Conservation (phyloP, 2,888 invertebrate species). For the Oligia strigilis region DNA sequence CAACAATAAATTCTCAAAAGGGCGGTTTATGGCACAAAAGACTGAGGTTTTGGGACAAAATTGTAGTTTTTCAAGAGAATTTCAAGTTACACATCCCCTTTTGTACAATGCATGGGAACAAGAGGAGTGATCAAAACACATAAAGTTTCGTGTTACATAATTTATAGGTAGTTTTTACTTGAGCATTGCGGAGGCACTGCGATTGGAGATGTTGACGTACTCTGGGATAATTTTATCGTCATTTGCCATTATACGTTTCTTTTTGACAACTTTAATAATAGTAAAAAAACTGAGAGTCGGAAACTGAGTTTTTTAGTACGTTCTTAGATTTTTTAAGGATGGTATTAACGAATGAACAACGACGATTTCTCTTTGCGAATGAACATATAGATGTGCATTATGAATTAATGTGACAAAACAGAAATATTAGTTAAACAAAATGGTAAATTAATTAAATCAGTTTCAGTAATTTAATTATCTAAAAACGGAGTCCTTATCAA, state of each 20-base stretch:
- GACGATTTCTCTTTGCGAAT: too few relatives aligned
- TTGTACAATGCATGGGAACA: constrained; percentile 85
- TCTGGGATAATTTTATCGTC: constrained; percentile 61
- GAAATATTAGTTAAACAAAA: background rate
- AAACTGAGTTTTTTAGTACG: constrained; percentile 2
- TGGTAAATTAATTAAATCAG: background rate
- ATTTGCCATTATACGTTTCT: constrained; percentile 56
- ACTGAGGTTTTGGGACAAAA: constrained; percentile 82
- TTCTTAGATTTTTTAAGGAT: background rate
- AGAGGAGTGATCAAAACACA: constrained; percentile 89
- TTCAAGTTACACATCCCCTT: constrained; percentile 76
- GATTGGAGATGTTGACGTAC: constrained; percentile 47
- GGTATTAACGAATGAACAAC: too few relatives aligned
- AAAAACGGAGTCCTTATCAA: background rate
- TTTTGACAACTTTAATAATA: constrained; percentile 27
- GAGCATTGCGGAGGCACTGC: constrained; percentile 53
- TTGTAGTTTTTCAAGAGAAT: constrained; percentile 82
- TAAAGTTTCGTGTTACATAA: constrained; percentile 75
- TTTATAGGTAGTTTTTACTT: constrained; percentile 76
- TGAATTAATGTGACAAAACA: background rate
- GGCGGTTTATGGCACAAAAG: constrained; percentile 88
- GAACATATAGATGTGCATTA: too few relatives aligned
- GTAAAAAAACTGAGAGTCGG: constrained; percentile 20
- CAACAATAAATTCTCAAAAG: constrained; percentile 88
- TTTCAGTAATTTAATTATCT: background rate